phyloP scores from a whole-genome alignment of 2,797 vertebrate genomes.

The Sebastes hubbsi region DNA sequence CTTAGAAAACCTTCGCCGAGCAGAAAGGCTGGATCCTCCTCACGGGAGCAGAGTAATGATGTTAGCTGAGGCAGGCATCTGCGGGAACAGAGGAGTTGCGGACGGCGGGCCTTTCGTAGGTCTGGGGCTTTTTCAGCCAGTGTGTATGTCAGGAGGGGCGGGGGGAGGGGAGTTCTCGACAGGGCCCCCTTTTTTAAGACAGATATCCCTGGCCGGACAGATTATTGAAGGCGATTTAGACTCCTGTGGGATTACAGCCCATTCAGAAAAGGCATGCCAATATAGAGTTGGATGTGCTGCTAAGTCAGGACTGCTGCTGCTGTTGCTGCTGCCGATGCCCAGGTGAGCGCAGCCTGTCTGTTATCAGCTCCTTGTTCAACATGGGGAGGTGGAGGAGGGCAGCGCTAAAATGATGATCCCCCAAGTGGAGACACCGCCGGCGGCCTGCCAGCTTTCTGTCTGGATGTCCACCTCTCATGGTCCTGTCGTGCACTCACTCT shows the following conservation, averaged over 20 bases:
- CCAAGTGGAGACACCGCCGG: slow-evolving; percentile 66
- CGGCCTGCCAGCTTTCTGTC: slow-evolving; percentile 65
- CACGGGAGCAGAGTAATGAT: slow-evolving; percentile 89
- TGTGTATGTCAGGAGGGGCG: slow-evolving; percentile 70
- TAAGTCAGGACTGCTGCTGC: slow-evolving; percentile 76
- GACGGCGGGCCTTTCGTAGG: slow-evolving; percentile 82
- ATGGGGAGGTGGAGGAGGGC: slow-evolving; percentile 70
- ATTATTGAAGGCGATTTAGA: slow-evolving; percentile 87
- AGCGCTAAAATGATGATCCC: slow-evolving; percentile 76
- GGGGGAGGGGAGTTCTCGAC: slow-evolving; percentile 62
- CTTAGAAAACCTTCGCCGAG: slow-evolving; percentile 88
- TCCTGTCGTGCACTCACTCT: slow-evolving; percentile 40
- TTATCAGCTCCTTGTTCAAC: slow-evolving; percentile 78
- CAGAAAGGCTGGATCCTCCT: slow-evolving; percentile 88
- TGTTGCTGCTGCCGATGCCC: slow-evolving; percentile 71
- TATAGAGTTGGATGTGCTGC: slow-evolving; percentile 80
- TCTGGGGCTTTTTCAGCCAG: slow-evolving; percentile 76
- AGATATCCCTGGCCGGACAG: slow-evolving; percentile 85
- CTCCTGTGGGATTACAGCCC: slow-evolving; percentile 85
- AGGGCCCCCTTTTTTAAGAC: slow-evolving; percentile 74
- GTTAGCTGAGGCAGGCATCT: slow-evolving; percentile 90
- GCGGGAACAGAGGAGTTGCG: slow-evolving; percentile 84
- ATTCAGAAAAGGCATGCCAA: slow-evolving; percentile 83
- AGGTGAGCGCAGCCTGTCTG: slow-evolving; percentile 78
- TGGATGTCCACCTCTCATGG: slow-evolving; percentile 68